A percentile compares a stretch with the other conserved stretches of the same genome.
Evolutionary conservation across 2,888 invertebrate species (phyloP).

Genomic region (Athalia rosae): DNA sequence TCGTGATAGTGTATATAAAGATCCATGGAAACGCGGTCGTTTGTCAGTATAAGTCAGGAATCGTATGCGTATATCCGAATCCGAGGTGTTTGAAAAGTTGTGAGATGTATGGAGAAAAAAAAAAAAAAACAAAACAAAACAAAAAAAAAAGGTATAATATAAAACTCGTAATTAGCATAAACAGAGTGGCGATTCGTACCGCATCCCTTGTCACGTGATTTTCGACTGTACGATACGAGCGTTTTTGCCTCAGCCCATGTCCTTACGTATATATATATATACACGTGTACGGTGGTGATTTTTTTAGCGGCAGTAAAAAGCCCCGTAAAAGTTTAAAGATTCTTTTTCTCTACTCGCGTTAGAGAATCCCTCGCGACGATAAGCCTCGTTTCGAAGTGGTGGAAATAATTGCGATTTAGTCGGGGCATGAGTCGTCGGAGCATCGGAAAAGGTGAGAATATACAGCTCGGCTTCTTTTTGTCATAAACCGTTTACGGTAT

Average conservation of each 20-base stretch:
- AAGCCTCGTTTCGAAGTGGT: conserved; percentile 33
- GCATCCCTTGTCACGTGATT: conserved; percentile 12
- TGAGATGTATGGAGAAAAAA: too few species aligned
- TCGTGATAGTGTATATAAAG: neutral
- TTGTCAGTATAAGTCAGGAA: too few species aligned
- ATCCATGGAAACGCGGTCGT: neutral
- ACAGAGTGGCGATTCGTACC: conserved; percentile 43
- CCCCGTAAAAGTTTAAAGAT: conserved; percentile 33
- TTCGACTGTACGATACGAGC: neutral
- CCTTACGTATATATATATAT: too few species aligned
- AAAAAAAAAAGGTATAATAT: conserved; percentile 14
- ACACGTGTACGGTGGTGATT: neutral
- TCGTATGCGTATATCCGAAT: too few species aligned
- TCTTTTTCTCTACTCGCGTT: conserved; percentile 22
- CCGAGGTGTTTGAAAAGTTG: too few species aligned
- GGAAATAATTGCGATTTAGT: conserved; percentile 43
- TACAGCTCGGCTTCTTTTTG: neutral
- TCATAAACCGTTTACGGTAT: conserved; percentile 11
- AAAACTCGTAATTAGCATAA: conserved; percentile 37
- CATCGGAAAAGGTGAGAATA: neutral
- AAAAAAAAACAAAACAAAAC: too few species aligned
- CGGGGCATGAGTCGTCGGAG: conserved; percentile 5
- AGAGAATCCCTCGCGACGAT: neutral
- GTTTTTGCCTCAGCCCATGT: conserved; percentile 3
- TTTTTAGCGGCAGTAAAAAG: conserved; percentile 35